phyloP scores from a whole-genome alignment of 2,888 invertebrate species.

The Brachyptera risi region DNA sequence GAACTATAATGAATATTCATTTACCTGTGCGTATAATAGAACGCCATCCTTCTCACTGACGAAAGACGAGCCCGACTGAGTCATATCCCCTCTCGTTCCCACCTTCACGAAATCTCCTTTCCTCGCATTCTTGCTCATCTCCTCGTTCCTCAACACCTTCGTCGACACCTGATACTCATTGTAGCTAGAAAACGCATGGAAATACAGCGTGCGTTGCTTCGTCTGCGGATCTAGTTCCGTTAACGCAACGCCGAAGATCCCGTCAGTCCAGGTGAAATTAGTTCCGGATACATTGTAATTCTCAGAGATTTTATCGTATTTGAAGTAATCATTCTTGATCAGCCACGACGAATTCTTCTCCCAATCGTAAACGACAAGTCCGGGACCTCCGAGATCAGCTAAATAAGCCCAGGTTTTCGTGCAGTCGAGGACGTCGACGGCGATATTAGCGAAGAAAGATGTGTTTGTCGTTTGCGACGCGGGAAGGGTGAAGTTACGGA shows the following conservation, averaged over 20 bases:
- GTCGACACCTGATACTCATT: conserved; percentile 74
- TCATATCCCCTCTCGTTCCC: conserved; percentile 65
- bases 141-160: conserved; percentile 61
- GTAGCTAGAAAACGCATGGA: conserved; percentile 73
- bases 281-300: conserved; percentile 68
- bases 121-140: conserved; percentile 49
- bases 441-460: conserved; percentile 65
- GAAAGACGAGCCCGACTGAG: conserved; percentile 69
- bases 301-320: conserved; percentile 63
- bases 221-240: conserved; percentile 59
- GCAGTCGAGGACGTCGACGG: conserved; percentile 64
- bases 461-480: conserved; percentile 45
- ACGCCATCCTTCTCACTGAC: conserved; percentile 66
- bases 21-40: conserved; percentile 63
- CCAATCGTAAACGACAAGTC: conserved; percentile 74
- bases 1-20: too few relatives aligned
- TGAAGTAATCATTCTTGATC: conserved; percentile 66
- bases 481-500: conserved; percentile 63
- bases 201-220: conserved; percentile 63
- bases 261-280: conserved; percentile 71
- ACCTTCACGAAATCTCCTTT: conserved; percentile 56
- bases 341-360: conserved; percentile 73
- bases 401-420: conserved; percentile 75
- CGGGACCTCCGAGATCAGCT: conserved; percentile 78
- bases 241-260: conserved; percentile 68